Evolutionary conservation across 2,888 invertebrate genomes (phyloP).

Genomic region (Augiades crinisus): DNA sequence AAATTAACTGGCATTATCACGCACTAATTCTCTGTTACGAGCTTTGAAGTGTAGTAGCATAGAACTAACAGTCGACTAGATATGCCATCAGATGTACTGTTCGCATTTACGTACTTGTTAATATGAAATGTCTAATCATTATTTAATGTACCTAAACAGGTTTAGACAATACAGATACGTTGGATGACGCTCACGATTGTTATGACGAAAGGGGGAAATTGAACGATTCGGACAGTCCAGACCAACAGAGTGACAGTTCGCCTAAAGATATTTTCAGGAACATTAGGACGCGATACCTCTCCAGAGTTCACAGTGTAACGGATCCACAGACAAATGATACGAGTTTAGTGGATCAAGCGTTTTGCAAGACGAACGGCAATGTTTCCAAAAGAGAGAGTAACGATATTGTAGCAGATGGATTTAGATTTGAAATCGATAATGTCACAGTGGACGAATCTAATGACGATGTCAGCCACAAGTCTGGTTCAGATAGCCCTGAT

Average conservation of each 20-base stretch:
- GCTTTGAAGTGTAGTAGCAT: conserved; percentile 37
- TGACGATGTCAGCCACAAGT: conserved; percentile 46
- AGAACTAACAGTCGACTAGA: conserved; percentile 37
- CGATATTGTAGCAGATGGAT: conserved; percentile 30
- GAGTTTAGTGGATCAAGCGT: conserved; percentile 63
- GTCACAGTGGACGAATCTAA: conserved; percentile 65
- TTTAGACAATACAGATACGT: conserved; percentile 66
- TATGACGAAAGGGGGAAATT: conserved; percentile 54
- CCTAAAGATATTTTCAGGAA: conserved; percentile 63
- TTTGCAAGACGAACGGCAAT: conserved; percentile 49
- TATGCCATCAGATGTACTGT: conserved; percentile 38
- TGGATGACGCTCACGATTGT: conserved; percentile 58
- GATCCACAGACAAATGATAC: conserved; percentile 52
- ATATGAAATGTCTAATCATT: conserved; percentile 57
- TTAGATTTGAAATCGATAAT: conserved; percentile 54
- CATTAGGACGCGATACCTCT: conserved; percentile 67
- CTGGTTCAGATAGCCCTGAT: conserved; percentile 36
- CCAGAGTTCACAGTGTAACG: conserved; percentile 65
- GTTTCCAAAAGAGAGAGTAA: conserved; percentile 35
- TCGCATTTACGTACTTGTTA: conserved; percentile 42
- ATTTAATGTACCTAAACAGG: conserved; percentile 72
- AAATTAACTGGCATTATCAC: conserved; percentile 60
- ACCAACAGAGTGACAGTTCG: conserved; percentile 57
- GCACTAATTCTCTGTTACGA: conserved; percentile 68
- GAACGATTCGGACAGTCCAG: conserved; percentile 51